A percentile compares a stretch with the other conserved stretches of the same genome.
Conservation (phyloP, 2,888 invertebrate genomes). For the Pteria penguin region DNA sequence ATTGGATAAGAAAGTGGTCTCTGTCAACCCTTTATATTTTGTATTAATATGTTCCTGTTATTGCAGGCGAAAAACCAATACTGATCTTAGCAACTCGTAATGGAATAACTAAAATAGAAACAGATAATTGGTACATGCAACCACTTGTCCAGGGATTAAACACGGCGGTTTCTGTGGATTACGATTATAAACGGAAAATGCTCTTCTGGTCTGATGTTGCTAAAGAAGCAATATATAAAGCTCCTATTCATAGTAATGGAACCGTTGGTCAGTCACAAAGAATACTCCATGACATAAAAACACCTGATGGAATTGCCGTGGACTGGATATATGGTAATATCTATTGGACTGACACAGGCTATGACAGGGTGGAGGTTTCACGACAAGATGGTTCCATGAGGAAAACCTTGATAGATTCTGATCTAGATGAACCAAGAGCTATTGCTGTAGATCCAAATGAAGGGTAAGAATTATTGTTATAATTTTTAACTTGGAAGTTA, state of each 20-base stretch:
- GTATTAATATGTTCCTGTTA: background rate
- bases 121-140: slow-evolving; percentile 85
- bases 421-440: slow-evolving; percentile 89
- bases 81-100: slow-evolving; percentile 92
- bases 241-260: background rate
- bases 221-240: slow-evolving; percentile 82
- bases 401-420: slow-evolving; percentile 88
- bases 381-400: slow-evolving; percentile 92
- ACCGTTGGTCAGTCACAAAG: background rate
- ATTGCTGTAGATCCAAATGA: slow-evolving; percentile 72
- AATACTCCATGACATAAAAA: slow-evolving; percentile 83
- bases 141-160: slow-evolving; percentile 94
- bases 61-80: slow-evolving; percentile 84
- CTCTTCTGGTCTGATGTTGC: slow-evolving; percentile 97
- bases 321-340: slow-evolving; percentile 99
- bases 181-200: slow-evolving; percentile 94
- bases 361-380: slow-evolving; percentile 94
- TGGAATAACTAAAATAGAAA: slow-evolving; percentile 94
- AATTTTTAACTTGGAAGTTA: too few relatives aligned
- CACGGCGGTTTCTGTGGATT: slow-evolving; percentile 96
- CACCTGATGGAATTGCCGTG: slow-evolving; percentile 96
- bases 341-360: slow-evolving; percentile 91
- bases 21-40: too few relatives aligned
- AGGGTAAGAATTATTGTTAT: slow-evolving; percentile 65
- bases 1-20: too few relatives aligned